These are phyloP conservation scores for Tetraodon nigroviridis DNA, from an alignment of 2,113 vertebrate genomes.

Conservation along the genomic window DNA sequence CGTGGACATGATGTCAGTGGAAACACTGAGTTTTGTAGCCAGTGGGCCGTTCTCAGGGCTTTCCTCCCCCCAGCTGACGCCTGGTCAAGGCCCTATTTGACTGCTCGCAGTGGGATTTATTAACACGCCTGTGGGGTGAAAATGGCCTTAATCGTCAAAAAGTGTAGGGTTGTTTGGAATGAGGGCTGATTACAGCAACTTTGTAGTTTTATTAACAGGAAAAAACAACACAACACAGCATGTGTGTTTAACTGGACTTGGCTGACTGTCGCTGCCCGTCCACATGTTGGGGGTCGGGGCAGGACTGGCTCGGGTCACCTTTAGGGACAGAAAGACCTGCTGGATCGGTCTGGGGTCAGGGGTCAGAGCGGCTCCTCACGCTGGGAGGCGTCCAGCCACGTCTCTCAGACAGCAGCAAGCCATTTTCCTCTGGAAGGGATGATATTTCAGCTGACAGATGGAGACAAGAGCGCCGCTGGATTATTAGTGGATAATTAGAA, in stretches of 20 bases:
- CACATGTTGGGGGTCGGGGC: no score
- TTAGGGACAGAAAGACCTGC: not conserved
- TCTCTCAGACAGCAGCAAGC: not conserved
- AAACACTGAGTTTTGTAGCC: slow-evolving; percentile 47
- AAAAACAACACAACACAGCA: no score
- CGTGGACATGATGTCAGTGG: slow-evolving; percentile 60
- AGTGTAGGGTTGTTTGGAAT: not conserved
- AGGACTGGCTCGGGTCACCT: not conserved
- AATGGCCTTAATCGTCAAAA: not conserved
- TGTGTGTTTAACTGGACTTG: no score
- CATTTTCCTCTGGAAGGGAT: not conserved
- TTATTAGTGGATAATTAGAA: slow-evolving; percentile 3
- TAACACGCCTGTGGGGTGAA: not conserved
- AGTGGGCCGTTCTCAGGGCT: slow-evolving; percentile 9
- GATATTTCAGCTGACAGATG: not conserved
- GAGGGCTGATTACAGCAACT: not conserved
- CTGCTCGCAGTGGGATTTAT: not conserved
- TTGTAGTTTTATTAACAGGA: not conserved
- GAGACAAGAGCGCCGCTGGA: not conserved
- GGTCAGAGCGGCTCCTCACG: not conserved
- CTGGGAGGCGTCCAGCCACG: not conserved
- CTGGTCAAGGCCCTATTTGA: not conserved
- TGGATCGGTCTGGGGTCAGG: not conserved
- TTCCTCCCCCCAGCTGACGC: not conserved
- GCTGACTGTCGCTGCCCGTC: no score